Evolutionary conservation across 2,113 vertebrate species (phyloP).

Genomic region (Erinaceus europaeus): DNA sequence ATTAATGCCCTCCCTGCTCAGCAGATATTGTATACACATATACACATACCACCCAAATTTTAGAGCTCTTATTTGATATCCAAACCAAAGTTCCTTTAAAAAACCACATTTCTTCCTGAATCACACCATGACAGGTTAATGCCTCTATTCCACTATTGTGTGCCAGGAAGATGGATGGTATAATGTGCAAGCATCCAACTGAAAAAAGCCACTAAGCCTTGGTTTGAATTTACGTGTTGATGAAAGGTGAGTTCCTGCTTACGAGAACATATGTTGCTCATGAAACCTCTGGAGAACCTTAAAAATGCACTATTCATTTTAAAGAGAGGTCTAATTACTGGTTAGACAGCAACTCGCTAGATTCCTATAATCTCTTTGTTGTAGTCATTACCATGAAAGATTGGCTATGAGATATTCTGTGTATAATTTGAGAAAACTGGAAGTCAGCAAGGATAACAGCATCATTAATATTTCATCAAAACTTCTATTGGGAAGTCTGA

Average conservation of each 20-base stretch:
- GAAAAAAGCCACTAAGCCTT: constrained; percentile 39
- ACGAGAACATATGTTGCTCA: constrained; percentile 46
- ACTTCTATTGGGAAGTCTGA: not conserved
- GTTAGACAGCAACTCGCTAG: not conserved
- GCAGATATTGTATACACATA: not conserved
- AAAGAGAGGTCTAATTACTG: constrained; percentile 65
- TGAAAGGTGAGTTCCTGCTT: constrained; percentile 52
- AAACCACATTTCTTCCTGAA: constrained; percentile 49
- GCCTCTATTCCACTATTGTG: not conserved
- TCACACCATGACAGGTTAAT: constrained; percentile 56
- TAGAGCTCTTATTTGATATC: not conserved
- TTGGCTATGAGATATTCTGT: not conserved
- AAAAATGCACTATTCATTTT: constrained; percentile 63
- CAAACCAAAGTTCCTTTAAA: not conserved
- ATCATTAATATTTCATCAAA: not conserved
- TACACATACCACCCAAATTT: not conserved
- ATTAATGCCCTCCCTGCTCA: not conserved
- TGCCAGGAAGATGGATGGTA: constrained; percentile 33
- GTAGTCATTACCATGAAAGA: not conserved
- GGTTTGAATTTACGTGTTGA: constrained; percentile 20
- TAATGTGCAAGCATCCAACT: not conserved
- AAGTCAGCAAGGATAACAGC: not conserved
- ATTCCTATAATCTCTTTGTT: constrained; percentile 23
- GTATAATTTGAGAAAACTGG: constrained; percentile 5
- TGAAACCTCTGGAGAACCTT: constrained; percentile 47